Base-by-base conservation (phyloP, 2,888 invertebrate genomes). In the Morpho achilles region DNA sequence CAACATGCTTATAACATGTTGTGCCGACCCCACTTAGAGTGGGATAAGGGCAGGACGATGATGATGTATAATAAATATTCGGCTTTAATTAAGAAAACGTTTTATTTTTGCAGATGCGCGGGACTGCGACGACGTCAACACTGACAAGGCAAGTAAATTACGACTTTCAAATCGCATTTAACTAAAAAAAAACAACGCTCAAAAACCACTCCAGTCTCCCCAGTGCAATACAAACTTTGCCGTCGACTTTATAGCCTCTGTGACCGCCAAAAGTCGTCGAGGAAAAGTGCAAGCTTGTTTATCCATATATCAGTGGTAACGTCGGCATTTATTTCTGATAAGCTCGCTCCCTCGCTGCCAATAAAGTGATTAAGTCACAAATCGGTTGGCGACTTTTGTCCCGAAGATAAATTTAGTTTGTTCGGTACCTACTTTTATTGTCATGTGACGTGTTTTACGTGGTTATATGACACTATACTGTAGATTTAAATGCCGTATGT, bases 301-400 rank as follows among this genome's bases (percentile, higher is more conserved):
- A 86, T 85, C 79, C 86, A 79, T 88, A 88, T 86, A 88, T 88
- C 88, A 86, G 78, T 71, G 71, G 74, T 76, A 71, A 73, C 73
- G 76, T 80, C 79, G 83, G 79, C 79, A 80, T 86, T 87, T 83
- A 86, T 86, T 87, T 83, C 79, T 85, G 89, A 90, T 90, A 90
- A 89, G 74, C 70, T 63, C 62, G 67, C 81, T 85, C 89, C 90
- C 90, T 75, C 78, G 86, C 86, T 83, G 85, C 87, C 89, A 87
- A 90, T 90, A 90, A 89, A 90, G 89, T 87, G 90, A 90, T 90
- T 90, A 90, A 90, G 88, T 85, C 89, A 85, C 90, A 90, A 90
- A 90, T 90, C 89, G 89, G 75, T 77, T 75, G 76, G 77, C 77
- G 75, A 69, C 74, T 65, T 63, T 64, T 58, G 59, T 62, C 63